phyloP scores from a whole-genome alignment of 2,888 invertebrate genomes.

The Graphium colonna region DNA sequence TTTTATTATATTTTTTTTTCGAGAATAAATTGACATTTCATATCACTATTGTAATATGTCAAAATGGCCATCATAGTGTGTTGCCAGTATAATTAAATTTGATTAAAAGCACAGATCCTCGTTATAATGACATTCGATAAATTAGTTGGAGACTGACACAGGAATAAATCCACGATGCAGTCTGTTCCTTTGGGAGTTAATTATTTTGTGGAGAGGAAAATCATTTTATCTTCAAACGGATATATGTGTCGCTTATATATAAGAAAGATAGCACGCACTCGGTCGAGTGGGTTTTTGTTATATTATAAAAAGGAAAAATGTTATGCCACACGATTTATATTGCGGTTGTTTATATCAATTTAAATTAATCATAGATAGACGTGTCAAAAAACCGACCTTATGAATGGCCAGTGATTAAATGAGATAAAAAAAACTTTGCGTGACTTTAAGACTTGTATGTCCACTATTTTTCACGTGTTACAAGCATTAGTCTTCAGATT shows the following conservation, averaged over 20 bases:
- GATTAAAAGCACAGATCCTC: no score
- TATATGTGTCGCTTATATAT: neutral
- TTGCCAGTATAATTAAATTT: no score
- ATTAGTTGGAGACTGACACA: conserved; percentile 5
- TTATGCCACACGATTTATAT: neutral
- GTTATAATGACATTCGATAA: conserved; percentile 1
- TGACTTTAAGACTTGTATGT: neutral
- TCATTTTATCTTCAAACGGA: neutral
- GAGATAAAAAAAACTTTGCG: neutral
- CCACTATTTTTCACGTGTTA: neutral
- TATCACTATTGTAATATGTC: no score
- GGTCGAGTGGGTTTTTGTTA: no score
- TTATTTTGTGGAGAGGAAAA: neutral
- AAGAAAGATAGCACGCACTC: no score
- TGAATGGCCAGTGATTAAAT: neutral
- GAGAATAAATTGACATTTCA: no score
- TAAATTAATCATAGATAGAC: neutral
- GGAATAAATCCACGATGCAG: conserved; percentile 10
- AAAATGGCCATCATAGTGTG: no score
- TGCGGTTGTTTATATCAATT: neutral
- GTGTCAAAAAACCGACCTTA: neutral
- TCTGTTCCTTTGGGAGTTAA: neutral
- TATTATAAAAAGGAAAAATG: neutral
- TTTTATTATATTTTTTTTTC: no score
- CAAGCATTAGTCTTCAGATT: neutral